Conservation (phyloP, 2,888 invertebrate genomes). For the Tupiocoris notatus region DNA sequence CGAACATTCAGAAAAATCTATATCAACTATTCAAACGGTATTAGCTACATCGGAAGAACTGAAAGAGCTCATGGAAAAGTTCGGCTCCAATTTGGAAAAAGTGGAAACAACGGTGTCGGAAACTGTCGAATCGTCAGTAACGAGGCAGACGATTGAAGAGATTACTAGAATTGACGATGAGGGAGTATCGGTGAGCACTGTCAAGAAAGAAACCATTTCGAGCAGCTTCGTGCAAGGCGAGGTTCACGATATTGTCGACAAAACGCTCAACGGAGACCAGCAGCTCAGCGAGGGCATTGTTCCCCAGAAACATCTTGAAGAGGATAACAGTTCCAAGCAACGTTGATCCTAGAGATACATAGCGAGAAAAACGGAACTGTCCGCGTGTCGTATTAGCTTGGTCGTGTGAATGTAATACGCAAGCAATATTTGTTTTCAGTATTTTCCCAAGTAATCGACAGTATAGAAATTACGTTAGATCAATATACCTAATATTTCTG, state of each 20-base stretch:
- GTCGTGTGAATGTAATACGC: neutral
- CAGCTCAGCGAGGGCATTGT: slow-evolving; percentile 12
- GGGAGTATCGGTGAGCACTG: neutral
- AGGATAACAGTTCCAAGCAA: slow-evolving; percentile 17
- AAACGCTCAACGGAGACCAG: slow-evolving; percentile 19
- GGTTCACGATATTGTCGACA: slow-evolving; percentile 27
- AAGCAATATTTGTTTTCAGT: neutral
- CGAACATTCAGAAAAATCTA: neutral
- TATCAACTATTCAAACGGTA: neutral
- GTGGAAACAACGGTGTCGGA: slow-evolving; percentile 9
- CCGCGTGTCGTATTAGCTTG: too few relatives aligned
- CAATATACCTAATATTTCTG: too few relatives aligned
- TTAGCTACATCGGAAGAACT: neutral
- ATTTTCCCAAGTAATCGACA: too few relatives aligned
- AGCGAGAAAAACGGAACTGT: too few relatives aligned
- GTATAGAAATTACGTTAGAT: too few relatives aligned
- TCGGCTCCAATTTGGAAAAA: neutral
- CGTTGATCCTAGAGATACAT: slow-evolving; percentile 3
- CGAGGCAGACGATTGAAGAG: neutral
- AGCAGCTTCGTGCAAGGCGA: neutral
- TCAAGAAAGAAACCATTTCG: neutral
- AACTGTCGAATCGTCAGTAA: slow-evolving; percentile 8
- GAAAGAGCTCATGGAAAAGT: neutral
- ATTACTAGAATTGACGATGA: neutral
- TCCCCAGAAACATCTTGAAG: slow-evolving; percentile 4